Evolutionary conservation across 2,113 vertebrate genomes (phyloP).

Genomic region (Rallus limicola): DNA sequence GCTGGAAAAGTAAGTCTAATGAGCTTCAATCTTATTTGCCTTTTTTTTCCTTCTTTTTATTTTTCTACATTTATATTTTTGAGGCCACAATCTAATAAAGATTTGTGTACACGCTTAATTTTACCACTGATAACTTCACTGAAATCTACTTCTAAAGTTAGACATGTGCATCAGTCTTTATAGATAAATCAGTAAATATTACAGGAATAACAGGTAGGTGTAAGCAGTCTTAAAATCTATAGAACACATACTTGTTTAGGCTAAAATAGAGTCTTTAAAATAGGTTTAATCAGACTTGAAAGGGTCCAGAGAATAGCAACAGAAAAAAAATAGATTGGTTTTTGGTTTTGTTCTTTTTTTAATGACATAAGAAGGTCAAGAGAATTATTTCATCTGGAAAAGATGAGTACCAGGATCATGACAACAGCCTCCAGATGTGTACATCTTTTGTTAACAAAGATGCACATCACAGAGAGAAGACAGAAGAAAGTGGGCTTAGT

Average conservation of each 20-base stretch:
- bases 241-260: background rate
- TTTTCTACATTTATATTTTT: background rate
- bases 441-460: background rate
- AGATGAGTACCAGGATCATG: background rate
- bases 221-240: background rate
- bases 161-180: background rate
- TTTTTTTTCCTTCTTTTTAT: background rate
- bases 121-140: background rate
- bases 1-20: background rate
- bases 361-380: background rate
- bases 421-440: background rate
- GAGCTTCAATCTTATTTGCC: background rate
- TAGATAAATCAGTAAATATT: background rate
- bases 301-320: background rate
- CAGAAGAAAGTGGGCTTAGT: background rate
- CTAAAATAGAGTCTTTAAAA: background rate
- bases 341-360: background rate
- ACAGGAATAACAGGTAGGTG: background rate
- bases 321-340: background rate
- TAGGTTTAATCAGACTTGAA: background rate
- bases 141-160: background rate
- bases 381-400: background rate
- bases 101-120: background rate
- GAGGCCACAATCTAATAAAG: background rate
- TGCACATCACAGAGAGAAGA: background rate